phyloP scores from a whole-genome alignment of 2,113 vertebrate genomes.

The Calypte anna region DNA sequence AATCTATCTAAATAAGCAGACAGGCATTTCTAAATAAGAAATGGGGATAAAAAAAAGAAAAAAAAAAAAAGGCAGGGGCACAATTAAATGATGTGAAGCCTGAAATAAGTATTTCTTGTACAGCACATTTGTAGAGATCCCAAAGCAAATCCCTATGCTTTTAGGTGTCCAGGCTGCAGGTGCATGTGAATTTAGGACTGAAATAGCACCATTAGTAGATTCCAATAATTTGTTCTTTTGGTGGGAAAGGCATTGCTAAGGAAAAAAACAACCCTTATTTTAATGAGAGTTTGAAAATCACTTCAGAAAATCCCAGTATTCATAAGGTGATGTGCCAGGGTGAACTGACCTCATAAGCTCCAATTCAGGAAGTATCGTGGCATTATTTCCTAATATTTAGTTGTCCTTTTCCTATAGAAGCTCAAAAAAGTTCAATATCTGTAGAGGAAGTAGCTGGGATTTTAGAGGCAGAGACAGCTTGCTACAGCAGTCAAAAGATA shows the following conservation, averaged over 20 bases:
- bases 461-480: not conserved
- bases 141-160: not conserved
- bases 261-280: not conserved
- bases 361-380: not conserved
- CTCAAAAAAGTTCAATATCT: not conserved
- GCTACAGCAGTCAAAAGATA: not conserved
- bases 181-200: not conserved
- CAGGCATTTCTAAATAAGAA: not conserved
- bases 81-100: not conserved
- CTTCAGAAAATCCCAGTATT: not conserved
- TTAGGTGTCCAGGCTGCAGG: not conserved
- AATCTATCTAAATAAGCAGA: not conserved
- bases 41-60: no score
- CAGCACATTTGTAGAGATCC: not conserved
- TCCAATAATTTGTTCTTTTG: not conserved
- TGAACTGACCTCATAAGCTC: not conserved
- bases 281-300: not conserved
- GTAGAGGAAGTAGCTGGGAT: not conserved
- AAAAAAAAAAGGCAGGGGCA: not conserved
- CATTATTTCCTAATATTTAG: conserved; percentile 3
- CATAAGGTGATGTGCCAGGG: not conserved
- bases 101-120: not conserved
- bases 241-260: not conserved
- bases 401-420: not conserved
- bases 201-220: not conserved